A percentile compares a stretch with the other conserved stretches of the same genome.
Evolutionary conservation across 2,797 vertebrate genomes (phyloP).

Genomic region (Phalanger gymnotis): DNA sequence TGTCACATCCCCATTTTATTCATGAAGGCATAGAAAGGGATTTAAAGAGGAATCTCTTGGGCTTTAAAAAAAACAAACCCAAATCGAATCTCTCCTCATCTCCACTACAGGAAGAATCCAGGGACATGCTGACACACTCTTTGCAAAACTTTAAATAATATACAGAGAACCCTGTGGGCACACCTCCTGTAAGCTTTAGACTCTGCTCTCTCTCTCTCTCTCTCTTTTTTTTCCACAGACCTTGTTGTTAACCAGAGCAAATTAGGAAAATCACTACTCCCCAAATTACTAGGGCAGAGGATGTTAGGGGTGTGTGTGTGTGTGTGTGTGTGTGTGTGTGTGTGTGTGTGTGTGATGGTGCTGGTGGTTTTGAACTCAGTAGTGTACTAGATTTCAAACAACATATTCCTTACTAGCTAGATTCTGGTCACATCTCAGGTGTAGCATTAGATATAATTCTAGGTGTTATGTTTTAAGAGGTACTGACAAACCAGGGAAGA

Average conservation of each 20-base stretch:
- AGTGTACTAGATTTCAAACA: background rate
- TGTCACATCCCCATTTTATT: background rate
- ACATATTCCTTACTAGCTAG: background rate
- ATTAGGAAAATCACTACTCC: background rate
- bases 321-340: too few relatives aligned
- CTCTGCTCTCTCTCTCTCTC: background rate
- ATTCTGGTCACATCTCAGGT: background rate
- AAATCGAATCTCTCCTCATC: background rate
- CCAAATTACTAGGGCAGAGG: background rate
- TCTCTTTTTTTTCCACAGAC: constrained; percentile 12
- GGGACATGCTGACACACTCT: background rate
- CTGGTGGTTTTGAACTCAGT: background rate
- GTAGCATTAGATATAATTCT: too few relatives aligned
- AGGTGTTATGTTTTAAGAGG: too few relatives aligned
- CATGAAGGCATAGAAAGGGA: background rate
- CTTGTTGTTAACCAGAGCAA: background rate
- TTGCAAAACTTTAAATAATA: background rate
- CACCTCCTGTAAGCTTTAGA: background rate
- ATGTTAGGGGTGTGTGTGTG: background rate
- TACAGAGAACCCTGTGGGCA: background rate
- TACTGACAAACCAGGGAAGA: background rate
- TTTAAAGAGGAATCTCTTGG: background rate
- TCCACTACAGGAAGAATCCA: background rate
- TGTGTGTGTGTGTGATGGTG: too few relatives aligned
- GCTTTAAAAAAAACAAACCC: background rate